Conservation (phyloP, 1,140 invertebrate species). For the Drosophila triauraria region DNA sequence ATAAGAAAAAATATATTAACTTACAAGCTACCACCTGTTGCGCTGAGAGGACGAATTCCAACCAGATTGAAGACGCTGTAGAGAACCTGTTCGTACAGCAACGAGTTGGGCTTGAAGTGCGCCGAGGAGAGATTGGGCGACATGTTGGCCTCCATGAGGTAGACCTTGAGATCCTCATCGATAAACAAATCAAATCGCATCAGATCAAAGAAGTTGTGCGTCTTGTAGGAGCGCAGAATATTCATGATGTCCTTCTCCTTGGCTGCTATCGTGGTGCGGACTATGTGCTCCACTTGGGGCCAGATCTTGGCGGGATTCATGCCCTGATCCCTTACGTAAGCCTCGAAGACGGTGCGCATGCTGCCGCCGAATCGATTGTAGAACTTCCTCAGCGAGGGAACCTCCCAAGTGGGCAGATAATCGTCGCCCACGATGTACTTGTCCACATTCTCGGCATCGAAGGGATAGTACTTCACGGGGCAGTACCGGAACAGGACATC, state of each 20-base stretch:
- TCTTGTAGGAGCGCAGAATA: constrained; percentile 86
- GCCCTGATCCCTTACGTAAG: constrained; percentile 89
- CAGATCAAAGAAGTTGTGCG: constrained; percentile 96
- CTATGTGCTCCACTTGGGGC: constrained; percentile 92
- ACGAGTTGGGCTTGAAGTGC: constrained; percentile 94
- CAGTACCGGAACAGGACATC: constrained; percentile 97
- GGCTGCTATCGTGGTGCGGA: constrained; percentile 89
- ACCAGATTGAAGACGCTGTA: constrained; percentile 93
- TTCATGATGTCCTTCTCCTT: constrained; percentile 91
- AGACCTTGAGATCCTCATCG: constrained; percentile 95
- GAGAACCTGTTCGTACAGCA: constrained; percentile 97
- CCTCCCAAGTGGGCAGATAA: constrained; percentile 97
- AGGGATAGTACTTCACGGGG: constrained; percentile 96
- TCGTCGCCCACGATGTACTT: constrained; percentile 98
- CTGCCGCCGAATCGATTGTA: constrained; percentile 92
- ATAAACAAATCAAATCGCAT: constrained; percentile 97
- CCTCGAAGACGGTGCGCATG: constrained; percentile 95
- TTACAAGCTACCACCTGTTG: constrained; percentile 35
- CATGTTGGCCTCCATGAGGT: constrained; percentile 98
- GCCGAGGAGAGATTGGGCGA: constrained; percentile 97
- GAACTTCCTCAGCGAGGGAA: constrained; percentile 92
- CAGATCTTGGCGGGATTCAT: constrained; percentile 92
- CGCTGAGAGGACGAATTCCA: constrained; percentile 87
- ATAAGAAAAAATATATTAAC: neutral
- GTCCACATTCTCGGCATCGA: constrained; percentile 91